phyloP scores from a whole-genome alignment of 1,140 invertebrate genomes.

The Lepidurus apus region DNA sequence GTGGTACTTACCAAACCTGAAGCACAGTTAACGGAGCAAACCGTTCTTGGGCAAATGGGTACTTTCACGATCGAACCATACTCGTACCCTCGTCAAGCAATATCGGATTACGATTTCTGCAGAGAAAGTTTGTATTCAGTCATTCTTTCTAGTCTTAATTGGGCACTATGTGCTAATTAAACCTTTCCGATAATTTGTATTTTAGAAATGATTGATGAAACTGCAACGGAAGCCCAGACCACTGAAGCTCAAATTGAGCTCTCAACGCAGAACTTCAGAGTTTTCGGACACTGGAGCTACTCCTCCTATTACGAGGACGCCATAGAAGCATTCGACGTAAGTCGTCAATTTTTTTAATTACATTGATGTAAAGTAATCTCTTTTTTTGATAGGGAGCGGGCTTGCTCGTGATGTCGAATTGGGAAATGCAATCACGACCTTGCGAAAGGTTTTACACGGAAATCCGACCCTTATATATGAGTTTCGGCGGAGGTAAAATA shows the following conservation, averaged over 20 bases:
- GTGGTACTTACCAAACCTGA: slow-evolving; percentile 48
- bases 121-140: slow-evolving; percentile 36
- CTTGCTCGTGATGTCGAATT: slow-evolving; percentile 51
- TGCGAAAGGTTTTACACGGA: slow-evolving; percentile 40
- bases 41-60: slow-evolving; percentile 43
- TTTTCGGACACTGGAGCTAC: slow-evolving; percentile 2
- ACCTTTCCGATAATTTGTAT: not conserved
- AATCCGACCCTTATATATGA: not conserved
- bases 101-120: slow-evolving; percentile 41
- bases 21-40: slow-evolving; percentile 42
- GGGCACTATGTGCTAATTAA: not conserved
- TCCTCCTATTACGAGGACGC: slow-evolving; percentile 44
- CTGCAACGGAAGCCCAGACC: not conserved
- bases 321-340: slow-evolving; percentile 48
- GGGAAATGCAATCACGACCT: slow-evolving; percentile 50
- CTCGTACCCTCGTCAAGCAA: slow-evolving; percentile 42
- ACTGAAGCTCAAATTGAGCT: not conserved
- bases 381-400: slow-evolving; percentile 47
- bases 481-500: no score
- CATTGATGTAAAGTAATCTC: not conserved
- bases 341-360: slow-evolving; percentile 22
- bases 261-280: not conserved
- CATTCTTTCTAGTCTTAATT: slow-evolving; percentile 35
- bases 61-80: slow-evolving; percentile 44
- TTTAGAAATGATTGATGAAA: no score